These are phyloP conservation scores for Vicugna pacos DNA, from an alignment of 2,113 vertebrate genomes.

Conservation along the genomic window DNA sequence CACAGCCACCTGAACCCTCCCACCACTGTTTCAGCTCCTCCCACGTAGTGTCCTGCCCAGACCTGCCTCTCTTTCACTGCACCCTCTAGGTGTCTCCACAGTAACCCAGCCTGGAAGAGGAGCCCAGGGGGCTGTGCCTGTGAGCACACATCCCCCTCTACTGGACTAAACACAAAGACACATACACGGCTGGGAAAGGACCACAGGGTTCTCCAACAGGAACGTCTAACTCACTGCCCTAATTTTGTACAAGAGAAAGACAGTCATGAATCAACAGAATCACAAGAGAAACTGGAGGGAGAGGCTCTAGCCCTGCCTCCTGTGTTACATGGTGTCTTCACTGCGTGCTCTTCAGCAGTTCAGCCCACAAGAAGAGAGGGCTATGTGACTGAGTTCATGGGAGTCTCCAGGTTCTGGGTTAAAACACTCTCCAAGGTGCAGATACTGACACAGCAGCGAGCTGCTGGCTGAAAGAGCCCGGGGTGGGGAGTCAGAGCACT, in stretches of 20 bases:
- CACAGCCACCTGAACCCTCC: background rate
- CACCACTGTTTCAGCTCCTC: background rate
- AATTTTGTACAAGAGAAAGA: background rate
- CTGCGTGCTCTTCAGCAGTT: background rate
- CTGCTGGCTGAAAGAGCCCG: background rate
- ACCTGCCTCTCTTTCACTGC: background rate
- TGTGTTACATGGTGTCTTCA: background rate
- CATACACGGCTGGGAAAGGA: background rate
- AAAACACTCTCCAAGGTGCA: background rate
- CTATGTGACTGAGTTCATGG: background rate
- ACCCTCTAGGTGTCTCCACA: background rate
- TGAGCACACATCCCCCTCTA: conserved; percentile 74
- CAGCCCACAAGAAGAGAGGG: background rate
- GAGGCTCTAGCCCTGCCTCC: background rate
- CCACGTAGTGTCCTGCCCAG: fast-evolving
- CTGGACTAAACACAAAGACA: conserved; percentile 71
- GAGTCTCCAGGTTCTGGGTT: background rate
- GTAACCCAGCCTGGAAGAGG: background rate
- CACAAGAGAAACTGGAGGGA: background rate
- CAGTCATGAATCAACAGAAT: background rate
- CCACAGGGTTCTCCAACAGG: background rate
- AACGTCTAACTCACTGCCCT: background rate
- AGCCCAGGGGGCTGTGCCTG: conserved; percentile 1
- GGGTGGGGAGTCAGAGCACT: background rate
- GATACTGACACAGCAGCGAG: background rate